These are phyloP conservation scores for Phragmatobia fuliginosa DNA, from an alignment of 2,888 invertebrate species.

Conservation along the genomic window DNA sequence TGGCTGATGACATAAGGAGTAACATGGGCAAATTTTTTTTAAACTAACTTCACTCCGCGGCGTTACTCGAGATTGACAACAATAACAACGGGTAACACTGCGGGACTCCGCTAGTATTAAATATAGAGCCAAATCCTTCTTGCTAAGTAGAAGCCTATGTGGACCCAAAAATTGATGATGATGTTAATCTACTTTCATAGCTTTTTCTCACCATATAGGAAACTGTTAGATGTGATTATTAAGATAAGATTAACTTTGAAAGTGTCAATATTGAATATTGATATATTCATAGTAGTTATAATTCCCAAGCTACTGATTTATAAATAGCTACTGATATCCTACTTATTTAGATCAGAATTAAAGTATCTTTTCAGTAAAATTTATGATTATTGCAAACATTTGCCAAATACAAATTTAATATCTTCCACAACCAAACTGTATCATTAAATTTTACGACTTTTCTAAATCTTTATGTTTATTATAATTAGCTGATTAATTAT, in stretches of 20 bases:
- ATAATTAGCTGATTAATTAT: background rate
- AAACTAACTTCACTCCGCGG: no score
- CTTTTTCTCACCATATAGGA: background rate
- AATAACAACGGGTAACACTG: no score
- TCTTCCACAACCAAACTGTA: constrained; percentile 5
- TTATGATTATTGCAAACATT: background rate
- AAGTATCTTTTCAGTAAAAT: background rate
- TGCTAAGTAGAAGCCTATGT: no score
- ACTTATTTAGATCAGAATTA: background rate
- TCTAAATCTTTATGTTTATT: constrained; percentile 22
- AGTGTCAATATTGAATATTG: background rate
- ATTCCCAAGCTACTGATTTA: background rate
- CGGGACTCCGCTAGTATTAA: no score
- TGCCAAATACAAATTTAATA: background rate
- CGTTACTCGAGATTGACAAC: no score
- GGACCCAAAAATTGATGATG: no score
- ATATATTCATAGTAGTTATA: background rate
- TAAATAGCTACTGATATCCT: background rate
- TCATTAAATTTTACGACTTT: constrained; percentile 30
- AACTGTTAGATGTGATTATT: background rate
- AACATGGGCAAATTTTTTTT: no score
- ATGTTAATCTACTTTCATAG: background rate
- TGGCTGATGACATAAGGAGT: no score
- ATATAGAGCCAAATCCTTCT: no score
- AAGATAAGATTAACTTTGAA: background rate